Evolutionary conservation across 2,113 vertebrate genomes (phyloP).

Genomic region (Danionella cerebrum): DNA sequence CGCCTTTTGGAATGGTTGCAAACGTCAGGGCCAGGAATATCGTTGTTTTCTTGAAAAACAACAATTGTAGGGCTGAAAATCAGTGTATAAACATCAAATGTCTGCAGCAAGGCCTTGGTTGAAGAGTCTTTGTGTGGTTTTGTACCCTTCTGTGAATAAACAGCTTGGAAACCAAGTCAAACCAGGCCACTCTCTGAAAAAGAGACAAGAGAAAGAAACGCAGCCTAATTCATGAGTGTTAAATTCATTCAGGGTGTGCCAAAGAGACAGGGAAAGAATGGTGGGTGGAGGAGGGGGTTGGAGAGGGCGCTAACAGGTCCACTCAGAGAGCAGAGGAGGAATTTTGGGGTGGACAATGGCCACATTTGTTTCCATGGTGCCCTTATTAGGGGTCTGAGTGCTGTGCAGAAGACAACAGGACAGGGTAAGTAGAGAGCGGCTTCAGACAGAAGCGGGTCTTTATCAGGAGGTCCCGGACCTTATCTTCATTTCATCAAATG

Average conservation of each 20-base stretch:
- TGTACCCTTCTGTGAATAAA: conserved; percentile 47
- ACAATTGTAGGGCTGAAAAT: conserved; percentile 22
- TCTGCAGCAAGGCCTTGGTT: neutral
- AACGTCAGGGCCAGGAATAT: neutral
- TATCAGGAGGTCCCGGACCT: conserved; percentile 47
- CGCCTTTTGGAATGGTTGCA: neutral
- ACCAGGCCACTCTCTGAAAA: conserved; percentile 30
- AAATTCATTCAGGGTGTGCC: conserved; percentile 43
- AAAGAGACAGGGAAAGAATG: conserved; percentile 45
- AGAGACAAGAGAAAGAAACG: conserved; percentile 27
- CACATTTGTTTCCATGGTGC: conserved; percentile 60
- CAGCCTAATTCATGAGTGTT: conserved; percentile 46
- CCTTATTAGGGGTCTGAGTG: conserved; percentile 57
- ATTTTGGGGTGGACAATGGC: conserved; percentile 59
- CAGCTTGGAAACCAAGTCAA: conserved; percentile 31
- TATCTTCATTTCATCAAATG: conserved; percentile 51
- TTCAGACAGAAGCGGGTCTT: conserved; percentile 47
- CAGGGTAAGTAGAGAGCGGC: conserved; percentile 42
- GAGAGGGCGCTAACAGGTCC: conserved; percentile 61
- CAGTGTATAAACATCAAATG: conserved; percentile 20
- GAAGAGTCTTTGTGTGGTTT: conserved; percentile 19
- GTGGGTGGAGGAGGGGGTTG: conserved; percentile 46
- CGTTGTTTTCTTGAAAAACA: conserved; percentile 12
- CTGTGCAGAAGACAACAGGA: conserved; percentile 33
- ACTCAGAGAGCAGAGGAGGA: conserved; percentile 51